A percentile compares a stretch with the other conserved stretches of the same genome.
phyloP scores from a whole-genome alignment of 1,140 invertebrate species.

The Brachionus rotundiformis region DNA sequence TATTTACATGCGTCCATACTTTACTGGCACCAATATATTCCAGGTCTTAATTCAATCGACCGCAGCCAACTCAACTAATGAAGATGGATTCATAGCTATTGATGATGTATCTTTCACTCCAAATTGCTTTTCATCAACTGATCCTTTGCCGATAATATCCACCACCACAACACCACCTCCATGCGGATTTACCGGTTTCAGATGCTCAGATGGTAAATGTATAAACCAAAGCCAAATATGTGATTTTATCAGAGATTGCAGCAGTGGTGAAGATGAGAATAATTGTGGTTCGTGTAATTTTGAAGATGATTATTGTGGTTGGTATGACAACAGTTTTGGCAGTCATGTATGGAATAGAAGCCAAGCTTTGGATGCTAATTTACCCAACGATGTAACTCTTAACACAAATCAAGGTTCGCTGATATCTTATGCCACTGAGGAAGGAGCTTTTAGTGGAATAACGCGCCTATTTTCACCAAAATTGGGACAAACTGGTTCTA shows the following conservation, averaged over 20 bases:
- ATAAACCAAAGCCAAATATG: constrained; percentile 56
- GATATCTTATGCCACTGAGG: constrained; percentile 51
- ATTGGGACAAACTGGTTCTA: constrained; percentile 38
- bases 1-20: background rate
- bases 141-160: constrained; percentile 15
- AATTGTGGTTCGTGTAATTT: constrained; percentile 61
- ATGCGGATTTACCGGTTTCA: constrained; percentile 55
- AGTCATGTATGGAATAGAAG: constrained; percentile 57
- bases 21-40: background rate
- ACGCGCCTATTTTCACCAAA: constrained; percentile 50
- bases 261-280: constrained; percentile 58
- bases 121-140: constrained; percentile 53
- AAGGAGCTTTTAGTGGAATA: constrained; percentile 22
- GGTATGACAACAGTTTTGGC: constrained; percentile 53
- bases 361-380: constrained; percentile 52
- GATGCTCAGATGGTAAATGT: constrained; percentile 55
- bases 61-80: constrained; percentile 55
- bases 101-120: constrained; percentile 62
- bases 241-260: constrained; percentile 59
- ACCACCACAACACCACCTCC: constrained; percentile 55
- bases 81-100: constrained; percentile 60
- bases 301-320: constrained; percentile 55
- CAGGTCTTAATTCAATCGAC: constrained; percentile 17
- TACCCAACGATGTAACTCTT: constrained; percentile 44
- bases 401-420: constrained; percentile 45